Percentiles rank a stretch among this genome's conserved stretches.
Evolutionary conservation across 1,140 invertebrate species (phyloP).

Genomic region (Diorhabda elongata): DNA sequence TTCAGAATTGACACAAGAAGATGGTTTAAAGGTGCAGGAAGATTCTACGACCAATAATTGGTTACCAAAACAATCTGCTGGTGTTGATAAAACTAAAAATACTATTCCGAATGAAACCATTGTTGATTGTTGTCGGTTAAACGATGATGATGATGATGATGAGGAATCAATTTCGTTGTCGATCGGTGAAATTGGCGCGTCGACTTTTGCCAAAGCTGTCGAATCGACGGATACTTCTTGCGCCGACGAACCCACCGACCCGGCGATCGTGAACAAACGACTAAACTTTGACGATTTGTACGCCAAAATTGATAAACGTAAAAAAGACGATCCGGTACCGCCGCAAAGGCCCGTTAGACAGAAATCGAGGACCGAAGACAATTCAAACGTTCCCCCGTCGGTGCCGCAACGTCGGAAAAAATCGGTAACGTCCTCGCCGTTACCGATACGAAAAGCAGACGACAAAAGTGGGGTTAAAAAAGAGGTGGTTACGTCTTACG

Average conservation of each 20-base stretch:
- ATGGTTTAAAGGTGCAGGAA: too few relatives aligned
- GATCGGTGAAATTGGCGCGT: conserved; percentile 5
- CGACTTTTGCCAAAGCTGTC: conserved; percentile 25
- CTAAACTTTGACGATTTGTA: conserved; percentile 25
- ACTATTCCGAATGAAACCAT: neutral
- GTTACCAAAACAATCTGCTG: neutral
- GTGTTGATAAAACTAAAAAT: conserved; percentile 3
- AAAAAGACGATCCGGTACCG: neutral
- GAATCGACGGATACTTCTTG: conserved; percentile 18
- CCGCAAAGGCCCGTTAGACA: conserved; percentile 11
- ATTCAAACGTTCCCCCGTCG: neutral
- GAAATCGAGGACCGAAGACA: conserved; percentile 6
- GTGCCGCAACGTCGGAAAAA: conserved; percentile 7
- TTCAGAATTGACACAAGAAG: too few relatives aligned
- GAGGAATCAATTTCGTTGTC: neutral
- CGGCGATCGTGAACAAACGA: neutral
- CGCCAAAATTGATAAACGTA: conserved; percentile 29
- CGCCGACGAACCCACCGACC: conserved; percentile 4
- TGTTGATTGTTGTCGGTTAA: neutral
- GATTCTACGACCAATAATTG: too few relatives aligned
- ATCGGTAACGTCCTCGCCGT: conserved; percentile 18
- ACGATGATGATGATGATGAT: neutral
- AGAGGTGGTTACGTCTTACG: conserved; percentile 28
- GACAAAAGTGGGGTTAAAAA: conserved; percentile 21
- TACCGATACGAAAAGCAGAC: neutral